Evolutionary conservation across 2,113 vertebrate species (phyloP).

Genomic region (Sapayoa aenigma): DNA sequence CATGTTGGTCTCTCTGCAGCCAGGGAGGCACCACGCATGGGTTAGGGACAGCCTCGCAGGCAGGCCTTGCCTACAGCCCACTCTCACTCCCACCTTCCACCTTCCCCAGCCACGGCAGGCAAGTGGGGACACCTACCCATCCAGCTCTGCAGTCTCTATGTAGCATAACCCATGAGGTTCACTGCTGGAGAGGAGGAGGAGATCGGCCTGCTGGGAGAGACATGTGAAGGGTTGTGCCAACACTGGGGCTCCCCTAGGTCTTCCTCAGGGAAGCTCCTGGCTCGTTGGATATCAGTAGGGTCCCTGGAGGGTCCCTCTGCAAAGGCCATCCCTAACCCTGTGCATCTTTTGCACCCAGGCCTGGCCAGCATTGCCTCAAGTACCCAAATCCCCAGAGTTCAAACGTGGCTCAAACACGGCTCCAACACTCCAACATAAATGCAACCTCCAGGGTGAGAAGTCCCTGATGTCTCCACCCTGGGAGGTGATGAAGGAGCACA

Average conservation of each 20-base stretch:
- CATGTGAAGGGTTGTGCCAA: background rate
- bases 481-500: background rate
- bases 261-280: background rate
- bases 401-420: background rate
- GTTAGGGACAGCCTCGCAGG: background rate
- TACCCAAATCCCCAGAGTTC: background rate
- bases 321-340: background rate
- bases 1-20: constrained; percentile 90
- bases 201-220: constrained; percentile 82
- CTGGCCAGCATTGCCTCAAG: background rate
- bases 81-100: background rate
- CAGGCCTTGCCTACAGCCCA: background rate
- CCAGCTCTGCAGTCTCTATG: constrained; percentile 94
- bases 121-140: constrained; percentile 77
- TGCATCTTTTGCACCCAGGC: background rate
- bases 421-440: background rate
- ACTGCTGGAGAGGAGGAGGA: constrained; percentile 92
- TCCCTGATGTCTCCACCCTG: background rate
- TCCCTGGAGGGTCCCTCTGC: background rate
- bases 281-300: background rate
- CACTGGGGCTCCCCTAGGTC: rapidly evolving
- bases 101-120: rapidly evolving
- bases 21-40: rapidly evolving
- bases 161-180: constrained; percentile 96
- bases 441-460: background rate